Evolutionary conservation across 1,140 invertebrate genomes (phyloP).

Genomic region (Caerostris extrusa): DNA sequence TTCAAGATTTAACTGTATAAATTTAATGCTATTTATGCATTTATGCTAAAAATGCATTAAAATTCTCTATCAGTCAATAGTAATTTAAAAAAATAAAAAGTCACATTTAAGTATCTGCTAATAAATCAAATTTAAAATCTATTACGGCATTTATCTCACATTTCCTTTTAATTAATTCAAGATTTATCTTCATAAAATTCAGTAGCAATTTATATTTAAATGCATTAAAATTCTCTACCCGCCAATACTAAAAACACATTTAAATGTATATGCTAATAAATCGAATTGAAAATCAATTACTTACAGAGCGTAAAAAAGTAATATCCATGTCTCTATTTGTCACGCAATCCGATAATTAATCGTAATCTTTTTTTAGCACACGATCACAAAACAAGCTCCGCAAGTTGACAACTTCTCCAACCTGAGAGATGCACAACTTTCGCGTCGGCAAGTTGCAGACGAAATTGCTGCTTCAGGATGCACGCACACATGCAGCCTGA

Average conservation of each 20-base stretch:
- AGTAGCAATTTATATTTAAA: background rate
- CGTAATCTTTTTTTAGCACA: background rate
- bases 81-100: no score
- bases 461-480: conserved; percentile 17
- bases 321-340: conserved; percentile 28
- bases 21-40: no score
- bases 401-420: background rate
- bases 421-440: background rate
- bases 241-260: background rate
- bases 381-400: background rate
- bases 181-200: background rate
- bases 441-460: conserved; percentile 18
- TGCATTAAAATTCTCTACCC: background rate
- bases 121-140: no score
- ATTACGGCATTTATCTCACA: no score
- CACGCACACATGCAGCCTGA: background rate
- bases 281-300: conserved; percentile 14
- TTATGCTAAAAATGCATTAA: no score
- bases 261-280: background rate
- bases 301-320: conserved; percentile 61
- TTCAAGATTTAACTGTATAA: no score
- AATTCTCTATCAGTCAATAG: no score
- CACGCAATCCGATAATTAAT: conserved; percentile 55
- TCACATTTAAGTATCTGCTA: no score
- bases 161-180: no score